A percentile compares a stretch with the other conserved stretches of the same genome.
Conservation (phyloP, 2,888 invertebrate genomes). For the Epirrhoe alternata region DNA sequence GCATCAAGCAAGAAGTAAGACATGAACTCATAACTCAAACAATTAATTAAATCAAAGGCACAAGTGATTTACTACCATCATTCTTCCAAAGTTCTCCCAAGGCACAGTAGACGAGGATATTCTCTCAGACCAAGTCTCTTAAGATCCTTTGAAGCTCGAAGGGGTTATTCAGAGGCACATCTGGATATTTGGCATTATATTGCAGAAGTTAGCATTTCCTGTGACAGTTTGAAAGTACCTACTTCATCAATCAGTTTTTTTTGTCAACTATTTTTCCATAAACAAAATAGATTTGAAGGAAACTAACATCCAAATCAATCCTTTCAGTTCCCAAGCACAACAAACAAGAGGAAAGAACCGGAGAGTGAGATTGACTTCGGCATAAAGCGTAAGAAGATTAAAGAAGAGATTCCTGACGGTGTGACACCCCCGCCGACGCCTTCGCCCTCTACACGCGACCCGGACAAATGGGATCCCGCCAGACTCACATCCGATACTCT, state of each 20-base stretch:
- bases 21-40: too few species aligned
- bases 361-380: slow-evolving; percentile 84
- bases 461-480: slow-evolving; percentile 90
- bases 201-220: too few species aligned
- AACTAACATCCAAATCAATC: too few species aligned
- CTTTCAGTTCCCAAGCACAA: slow-evolving; percentile 77
- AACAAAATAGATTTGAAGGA: neutral
- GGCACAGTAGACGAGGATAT: too few species aligned
- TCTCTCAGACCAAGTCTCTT: too few species aligned
- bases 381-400: slow-evolving; percentile 73
- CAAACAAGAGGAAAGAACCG: slow-evolving; percentile 87
- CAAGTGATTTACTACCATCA: neutral
- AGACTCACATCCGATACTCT: slow-evolving; percentile 89
- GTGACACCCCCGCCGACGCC: slow-evolving; percentile 69
- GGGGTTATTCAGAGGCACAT: too few species aligned
- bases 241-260: too few species aligned
- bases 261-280: too few species aligned
- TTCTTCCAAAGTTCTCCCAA: too few species aligned
- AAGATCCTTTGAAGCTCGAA: too few species aligned
- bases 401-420: slow-evolving; percentile 69
- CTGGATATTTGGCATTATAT: too few species aligned
- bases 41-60: neutral
- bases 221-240: too few species aligned
- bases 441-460: slow-evolving; percentile 82
- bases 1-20: slow-evolving; percentile 51